phyloP scores from a whole-genome alignment of 2,888 invertebrate genomes.

The Mechanitis messenoides region DNA sequence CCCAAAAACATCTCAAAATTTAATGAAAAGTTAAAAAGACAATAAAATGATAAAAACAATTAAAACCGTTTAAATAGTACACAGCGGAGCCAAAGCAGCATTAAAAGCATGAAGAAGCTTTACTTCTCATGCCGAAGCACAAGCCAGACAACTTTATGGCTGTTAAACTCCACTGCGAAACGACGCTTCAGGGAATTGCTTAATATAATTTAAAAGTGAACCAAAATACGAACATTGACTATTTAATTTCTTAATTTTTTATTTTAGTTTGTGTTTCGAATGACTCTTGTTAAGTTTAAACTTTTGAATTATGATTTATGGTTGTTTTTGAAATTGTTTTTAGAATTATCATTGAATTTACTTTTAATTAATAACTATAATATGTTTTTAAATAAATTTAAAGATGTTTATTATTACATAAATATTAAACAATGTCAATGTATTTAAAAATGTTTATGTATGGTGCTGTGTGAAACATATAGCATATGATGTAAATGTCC shows the following conservation, averaged over 20 bases:
- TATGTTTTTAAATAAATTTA: no score
- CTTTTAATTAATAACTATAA: background rate
- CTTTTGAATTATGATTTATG: constrained; percentile 2
- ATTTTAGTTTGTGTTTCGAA: constrained; percentile 1
- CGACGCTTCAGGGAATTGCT: constrained; percentile 23
- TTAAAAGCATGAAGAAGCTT: constrained; percentile 18
- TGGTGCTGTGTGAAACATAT: no score
- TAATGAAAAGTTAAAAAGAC: constrained; percentile 7
- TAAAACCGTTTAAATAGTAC: constrained; percentile 17
- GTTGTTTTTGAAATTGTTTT: background rate
- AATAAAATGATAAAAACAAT: constrained; percentile 16
- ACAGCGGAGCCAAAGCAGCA: constrained; percentile 15
- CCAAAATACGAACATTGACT: constrained; percentile 9
- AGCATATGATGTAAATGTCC: no score
- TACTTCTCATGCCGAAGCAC: constrained; percentile 12
- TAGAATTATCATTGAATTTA: background rate
- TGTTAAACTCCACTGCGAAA: constrained; percentile 24
- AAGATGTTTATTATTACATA: no score
- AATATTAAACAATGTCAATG: no score
- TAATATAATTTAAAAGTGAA: constrained; percentile 21
- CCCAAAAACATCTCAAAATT: background rate
- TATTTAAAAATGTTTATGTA: no score
- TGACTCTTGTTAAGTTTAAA: background rate
- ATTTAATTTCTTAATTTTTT: background rate
- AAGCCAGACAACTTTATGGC: constrained; percentile 23